Base-by-base conservation (phyloP, 1,140 invertebrate genomes). In the Chionoecetes opilio region DNA sequence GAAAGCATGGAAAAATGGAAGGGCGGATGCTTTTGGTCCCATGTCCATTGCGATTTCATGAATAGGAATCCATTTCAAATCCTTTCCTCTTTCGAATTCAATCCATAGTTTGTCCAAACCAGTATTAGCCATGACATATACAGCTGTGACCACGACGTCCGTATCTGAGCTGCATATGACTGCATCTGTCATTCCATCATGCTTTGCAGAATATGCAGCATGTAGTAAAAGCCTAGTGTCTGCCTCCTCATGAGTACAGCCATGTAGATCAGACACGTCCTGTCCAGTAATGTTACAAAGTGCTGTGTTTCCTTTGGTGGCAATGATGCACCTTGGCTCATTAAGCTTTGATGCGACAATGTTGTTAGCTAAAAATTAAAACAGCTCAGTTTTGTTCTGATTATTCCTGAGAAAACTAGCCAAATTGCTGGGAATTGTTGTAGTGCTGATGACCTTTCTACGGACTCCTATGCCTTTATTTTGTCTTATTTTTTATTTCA, bases 51-150 rank as follows among this genome's bases (percentile, higher is more conserved):
- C 26, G 2, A 96, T 3, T 21, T 96, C 96, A 82, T 96, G 94
- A 0, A 96, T 87, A 31, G 95, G 96, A 53, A 96, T 96, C 96
- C 95, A 96, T 89, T 93, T 31, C 9, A 37, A 31, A 14, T 53
- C 21, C 6, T 41, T 8, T 91, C 37, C 87, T 37, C 41, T 21
- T 14, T 37, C 87, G 41, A 89, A 91, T 26, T n/a, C 89, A 14
- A 91, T 26, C 89, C 32, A 41, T n/a, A 91, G 3, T 34, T 91
- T 8, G 89, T 5, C 89, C 31, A 53, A 91, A 26, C 26, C 75
- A 38, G 14, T 91, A n/a, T 5, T 53, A 53, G 38, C 5, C 3
- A 32, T 21, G 29, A 26, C 5, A 32, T n/a, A 5, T 17, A 53
- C 75, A 5, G 11, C 89, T 53, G 41, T 89, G 17, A 89, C 37